Evolutionary conservation across 2,888 invertebrate genomes (phyloP), one percentile per base, ranked within the genome.

Genomic region (Synanthedon andrenaeformis): DNA sequence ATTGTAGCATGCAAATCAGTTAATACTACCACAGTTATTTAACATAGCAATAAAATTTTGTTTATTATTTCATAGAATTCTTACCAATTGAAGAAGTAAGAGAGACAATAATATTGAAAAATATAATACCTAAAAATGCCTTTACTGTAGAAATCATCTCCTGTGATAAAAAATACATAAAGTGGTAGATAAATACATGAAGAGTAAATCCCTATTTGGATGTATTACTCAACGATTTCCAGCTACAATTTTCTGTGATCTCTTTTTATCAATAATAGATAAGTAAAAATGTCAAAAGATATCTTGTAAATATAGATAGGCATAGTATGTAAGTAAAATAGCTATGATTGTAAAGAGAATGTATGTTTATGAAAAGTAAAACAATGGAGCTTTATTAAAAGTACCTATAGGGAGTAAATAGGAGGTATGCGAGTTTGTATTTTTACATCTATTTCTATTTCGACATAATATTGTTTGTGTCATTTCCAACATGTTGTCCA

Each of bases 191-290:
- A 35, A 35, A 35, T 35, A 35, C 14, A 49, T 19, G 49, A 17
- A 49, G 49, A 49, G 23, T 49, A 49, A 8, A 45, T 49, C 8
- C 14, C 13, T 45, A 45, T 45, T n/a, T 49, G 19, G 13, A 17
- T 14, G 17, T 49, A 17, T 49, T 79, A 85, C 82, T 82, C 81
- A 76, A 84, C 84, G 80, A 85, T 87, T 88, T 87, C 86, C 87
- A 87, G 88, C 88, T 88, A 88, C 88, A 86, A 87, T 88, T 88
- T 87, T 88, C 88, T 89, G 89, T 89, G 89, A 89, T 89, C 89
- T 89, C 89, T 88, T 81, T 35, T 80, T 82, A 86, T 83, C 82
- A 79, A 80, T 82, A 74, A 17, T 17, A 23, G 50, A 35, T 85
- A 85, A 80, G 72, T 82, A 80, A 23, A 23, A 79, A 81, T 79